Evolutionary conservation across 2,113 vertebrate species (phyloP).

Genomic region (Mormyrus lacerda): DNA sequence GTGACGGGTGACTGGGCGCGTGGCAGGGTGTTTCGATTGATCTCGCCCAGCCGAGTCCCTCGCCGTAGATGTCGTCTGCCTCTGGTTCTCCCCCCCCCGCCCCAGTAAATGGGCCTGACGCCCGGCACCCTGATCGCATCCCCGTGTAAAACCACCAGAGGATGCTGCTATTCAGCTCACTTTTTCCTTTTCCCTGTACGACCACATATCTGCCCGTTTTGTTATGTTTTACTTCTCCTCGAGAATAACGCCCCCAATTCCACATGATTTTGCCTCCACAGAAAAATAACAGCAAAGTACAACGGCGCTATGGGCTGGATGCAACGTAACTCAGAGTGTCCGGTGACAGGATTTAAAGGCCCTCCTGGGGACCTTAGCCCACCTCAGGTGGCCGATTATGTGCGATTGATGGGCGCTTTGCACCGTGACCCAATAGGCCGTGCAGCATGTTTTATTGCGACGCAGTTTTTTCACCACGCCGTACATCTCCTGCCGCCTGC

Average conservation of each 20-base stretch:
- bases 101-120: not conserved
- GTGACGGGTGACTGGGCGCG: not conserved
- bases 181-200: not conserved
- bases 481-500: not conserved
- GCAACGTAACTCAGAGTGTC: not conserved
- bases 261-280: not conserved
- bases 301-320: not conserved
- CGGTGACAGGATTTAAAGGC: not conserved
- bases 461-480: not conserved
- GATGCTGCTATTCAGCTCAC: not conserved
- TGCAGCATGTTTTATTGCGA: not conserved
- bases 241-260: not conserved
- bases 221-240: not conserved
- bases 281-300: not conserved
- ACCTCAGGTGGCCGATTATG: not conserved
- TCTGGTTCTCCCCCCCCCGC: not conserved
- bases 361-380: not conserved
- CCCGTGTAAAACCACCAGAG: not conserved
- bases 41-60: not conserved
- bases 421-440: not conserved
- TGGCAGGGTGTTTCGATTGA: not conserved
- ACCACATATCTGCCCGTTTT: not conserved
- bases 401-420: constrained; percentile 9
- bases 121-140: not conserved
- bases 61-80: not conserved